A percentile compares a stretch with the other conserved stretches of the same genome.
Evolutionary conservation across 2,797 vertebrate species (phyloP).

Genomic region (Nyctalus aviator): DNA sequence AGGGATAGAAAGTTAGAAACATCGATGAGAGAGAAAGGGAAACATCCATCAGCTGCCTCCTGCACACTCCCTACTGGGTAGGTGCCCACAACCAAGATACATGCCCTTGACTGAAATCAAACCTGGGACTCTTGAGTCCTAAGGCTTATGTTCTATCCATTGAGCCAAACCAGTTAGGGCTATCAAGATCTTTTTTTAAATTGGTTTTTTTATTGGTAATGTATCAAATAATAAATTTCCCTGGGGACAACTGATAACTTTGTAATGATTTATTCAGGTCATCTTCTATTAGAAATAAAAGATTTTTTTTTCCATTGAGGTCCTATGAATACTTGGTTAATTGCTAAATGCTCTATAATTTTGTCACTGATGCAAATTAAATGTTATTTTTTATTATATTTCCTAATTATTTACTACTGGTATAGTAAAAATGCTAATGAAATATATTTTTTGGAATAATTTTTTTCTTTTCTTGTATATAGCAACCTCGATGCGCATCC

Average conservation of each 20-base stretch:
- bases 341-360: conserved; percentile 13
- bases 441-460: too few species aligned
- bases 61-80: too few species aligned
- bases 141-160: too few species aligned
- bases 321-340: conserved; percentile 29
- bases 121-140: too few species aligned
- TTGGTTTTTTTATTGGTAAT: background rate
- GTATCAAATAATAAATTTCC: conserved; percentile 3
- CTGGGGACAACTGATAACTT: background rate
- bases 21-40: too few species aligned
- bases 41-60: too few species aligned
- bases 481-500: background rate
- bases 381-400: background rate
- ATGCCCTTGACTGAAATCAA: too few species aligned
- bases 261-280: background rate
- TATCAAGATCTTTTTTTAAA: background rate
- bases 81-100: too few species aligned
- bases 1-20: too few species aligned
- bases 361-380: conserved; percentile 34
- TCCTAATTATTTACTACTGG: conserved; percentile 12
- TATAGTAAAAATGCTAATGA: too few species aligned
- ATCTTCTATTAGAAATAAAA: conserved; percentile 4
- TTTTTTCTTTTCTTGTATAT: background rate
- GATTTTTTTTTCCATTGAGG: background rate
- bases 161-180: too few species aligned